phyloP scores from a whole-genome alignment of 2,113 vertebrate species.

The Willisornis vidua region DNA sequence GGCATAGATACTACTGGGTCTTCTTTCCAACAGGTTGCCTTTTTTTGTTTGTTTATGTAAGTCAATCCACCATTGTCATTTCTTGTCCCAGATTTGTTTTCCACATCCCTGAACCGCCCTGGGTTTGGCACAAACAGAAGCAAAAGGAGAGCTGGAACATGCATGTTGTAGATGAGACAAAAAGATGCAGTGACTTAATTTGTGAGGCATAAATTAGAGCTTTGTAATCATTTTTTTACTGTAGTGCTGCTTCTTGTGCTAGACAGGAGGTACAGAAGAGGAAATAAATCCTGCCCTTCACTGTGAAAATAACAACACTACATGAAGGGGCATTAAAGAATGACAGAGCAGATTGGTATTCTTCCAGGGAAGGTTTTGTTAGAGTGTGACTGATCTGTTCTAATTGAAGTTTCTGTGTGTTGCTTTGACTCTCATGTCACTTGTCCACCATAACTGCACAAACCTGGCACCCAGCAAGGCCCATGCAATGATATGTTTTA shows the following conservation, averaged over 20 bases:
- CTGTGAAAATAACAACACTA: neutral
- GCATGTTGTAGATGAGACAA: neutral
- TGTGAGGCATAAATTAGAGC: neutral
- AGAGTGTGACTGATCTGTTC: neutral
- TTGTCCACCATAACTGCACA: neutral
- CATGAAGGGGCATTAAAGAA: neutral
- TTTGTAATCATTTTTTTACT: neutral
- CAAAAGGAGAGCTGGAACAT: neutral
- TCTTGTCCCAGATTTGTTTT: neutral
- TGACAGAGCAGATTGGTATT: neutral
- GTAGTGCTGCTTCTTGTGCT: neutral
- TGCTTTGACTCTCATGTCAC: neutral
- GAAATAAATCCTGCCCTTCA: neutral
- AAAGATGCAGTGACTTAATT: neutral
- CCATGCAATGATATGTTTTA: neutral
- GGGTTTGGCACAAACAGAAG: neutral
- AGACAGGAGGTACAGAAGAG: neutral
- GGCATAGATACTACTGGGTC: neutral
- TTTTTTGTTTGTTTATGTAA: neutral
- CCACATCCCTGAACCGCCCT: neutral
- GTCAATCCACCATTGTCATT: neutral
- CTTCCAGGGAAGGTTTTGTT: neutral
- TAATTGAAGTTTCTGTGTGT: neutral
- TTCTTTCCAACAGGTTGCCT: neutral
- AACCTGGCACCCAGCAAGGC: neutral